Base-by-base conservation (phyloP, 2,113 vertebrate species). In the Malurus melanocephalus region DNA sequence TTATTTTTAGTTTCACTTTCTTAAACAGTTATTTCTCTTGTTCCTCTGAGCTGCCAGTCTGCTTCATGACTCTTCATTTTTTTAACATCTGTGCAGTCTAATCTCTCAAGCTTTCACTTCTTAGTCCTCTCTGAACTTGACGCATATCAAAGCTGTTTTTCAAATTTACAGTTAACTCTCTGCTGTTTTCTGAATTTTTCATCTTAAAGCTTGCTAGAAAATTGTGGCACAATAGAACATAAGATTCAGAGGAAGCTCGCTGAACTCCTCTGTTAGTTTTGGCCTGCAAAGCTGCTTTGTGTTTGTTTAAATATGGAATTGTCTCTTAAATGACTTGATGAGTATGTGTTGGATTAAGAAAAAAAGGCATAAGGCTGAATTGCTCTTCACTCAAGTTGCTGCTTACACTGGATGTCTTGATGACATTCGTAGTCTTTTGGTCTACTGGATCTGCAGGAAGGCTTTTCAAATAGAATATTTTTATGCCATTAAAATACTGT, bases 1-100 rank as follows among this genome's bases (percentile, higher is more conserved):
- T 95, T 96, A 94, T 91, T 96, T 97, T 96, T 95, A 80, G 69
- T 96, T 95, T 96, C 66, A 62, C 94, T 97, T 94, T 95, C 76
- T 95, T 93, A 94, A 96, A 64, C 91, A 94, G 75, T 95, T 95
- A 76, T 94, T 96, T 96, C 62, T 96, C 71, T 82, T 89, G 71
- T 94, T 96, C 85, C 62, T 92, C 86, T 76, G 92, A 97, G 92
- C 74, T 96, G 57, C 94, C 88, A 96, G 82, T 72, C 85, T 95
- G 69, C 87, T 95, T 96, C 78, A 93, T 95, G 93, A 92, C 90
- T 96, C 87, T 97, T 96, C 87, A 91, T 84, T 97, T 97, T 96
- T 96, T 76, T 96, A 95, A 95, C 77, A 94, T 94, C 79, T 95
- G 43, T 77, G 62, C 88, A 97, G 94, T 96, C 69, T 87, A 90